Evolutionary conservation across 2,888 invertebrate genomes (phyloP).

Genomic region (Gryllus longicercus): DNA sequence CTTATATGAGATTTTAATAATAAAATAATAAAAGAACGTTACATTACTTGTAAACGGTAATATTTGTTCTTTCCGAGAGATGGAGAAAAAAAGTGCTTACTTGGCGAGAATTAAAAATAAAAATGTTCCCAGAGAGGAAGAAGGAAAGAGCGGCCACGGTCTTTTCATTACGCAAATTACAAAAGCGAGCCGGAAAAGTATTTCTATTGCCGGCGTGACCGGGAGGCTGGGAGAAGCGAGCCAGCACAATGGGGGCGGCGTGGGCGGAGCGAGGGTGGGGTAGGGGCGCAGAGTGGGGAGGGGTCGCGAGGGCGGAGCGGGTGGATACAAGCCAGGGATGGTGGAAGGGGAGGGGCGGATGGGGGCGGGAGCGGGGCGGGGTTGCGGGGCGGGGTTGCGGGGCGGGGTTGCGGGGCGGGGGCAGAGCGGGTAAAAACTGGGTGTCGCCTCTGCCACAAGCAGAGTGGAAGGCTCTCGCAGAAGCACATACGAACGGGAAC

Average conservation of each 20-base stretch:
- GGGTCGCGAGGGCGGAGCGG: neutral
- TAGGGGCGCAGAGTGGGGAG: neutral
- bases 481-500: too few relatives aligned
- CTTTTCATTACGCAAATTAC: conserved; percentile 17
- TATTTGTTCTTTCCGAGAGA: neutral
- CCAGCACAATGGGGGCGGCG: too few relatives aligned
- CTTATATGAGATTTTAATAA: conserved; percentile 17
- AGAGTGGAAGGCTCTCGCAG: too few relatives aligned
- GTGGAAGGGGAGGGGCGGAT: neutral
- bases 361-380: neutral
- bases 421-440: neutral
- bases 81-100: neutral
- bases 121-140: neutral
- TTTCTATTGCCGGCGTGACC: too few relatives aligned
- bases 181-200: neutral
- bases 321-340: neutral
- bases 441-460: too few relatives aligned
- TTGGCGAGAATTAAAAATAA: neutral
- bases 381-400: neutral
- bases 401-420: neutral
- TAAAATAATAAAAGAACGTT: conserved; percentile 17
- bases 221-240: too few relatives aligned
- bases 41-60: neutral
- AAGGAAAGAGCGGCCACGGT: conserved; percentile 17
- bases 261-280: too few relatives aligned